These are phyloP conservation scores for Spilogale gracilis DNA, from an alignment of 2,113 vertebrate species.

Conservation along the genomic window DNA sequence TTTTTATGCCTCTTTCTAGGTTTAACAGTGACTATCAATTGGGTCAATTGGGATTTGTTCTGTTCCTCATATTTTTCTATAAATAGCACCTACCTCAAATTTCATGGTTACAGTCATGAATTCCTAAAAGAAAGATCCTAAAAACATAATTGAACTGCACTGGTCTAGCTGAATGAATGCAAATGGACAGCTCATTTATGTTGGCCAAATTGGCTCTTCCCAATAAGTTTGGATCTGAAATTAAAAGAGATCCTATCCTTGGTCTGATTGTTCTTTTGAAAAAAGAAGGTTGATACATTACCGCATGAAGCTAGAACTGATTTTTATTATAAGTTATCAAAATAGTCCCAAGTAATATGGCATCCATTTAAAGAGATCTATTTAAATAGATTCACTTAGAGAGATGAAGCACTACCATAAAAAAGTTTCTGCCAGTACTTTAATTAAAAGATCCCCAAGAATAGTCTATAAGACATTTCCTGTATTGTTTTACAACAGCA, in stretches of 20 bases:
- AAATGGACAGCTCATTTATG: neutral
- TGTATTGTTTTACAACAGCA: neutral
- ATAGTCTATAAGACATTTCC: neutral
- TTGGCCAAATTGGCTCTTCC: neutral
- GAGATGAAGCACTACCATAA: neutral
- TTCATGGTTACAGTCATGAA: neutral
- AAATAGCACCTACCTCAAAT: neutral
- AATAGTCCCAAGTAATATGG: neutral
- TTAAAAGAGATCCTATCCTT: neutral
- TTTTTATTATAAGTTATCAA: neutral
- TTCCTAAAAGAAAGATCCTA: neutral
- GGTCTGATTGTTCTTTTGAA: neutral
- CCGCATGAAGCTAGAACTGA: neutral
- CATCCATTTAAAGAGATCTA: conserved; percentile 20
- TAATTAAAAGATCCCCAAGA: conserved; percentile 20
- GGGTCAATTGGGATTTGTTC: neutral
- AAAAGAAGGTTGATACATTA: neutral
- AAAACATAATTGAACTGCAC: neutral
- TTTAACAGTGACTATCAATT: neutral
- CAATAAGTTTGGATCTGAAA: neutral
- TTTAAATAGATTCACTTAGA: conserved; percentile 53
- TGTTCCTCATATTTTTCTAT: neutral
- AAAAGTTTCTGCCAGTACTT: neutral
- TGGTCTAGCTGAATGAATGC: neutral
- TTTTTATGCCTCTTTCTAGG: neutral